Evolutionary conservation across 2,888 invertebrate species (phyloP).

Genomic region (Lissocephala sabroskyi): DNA sequence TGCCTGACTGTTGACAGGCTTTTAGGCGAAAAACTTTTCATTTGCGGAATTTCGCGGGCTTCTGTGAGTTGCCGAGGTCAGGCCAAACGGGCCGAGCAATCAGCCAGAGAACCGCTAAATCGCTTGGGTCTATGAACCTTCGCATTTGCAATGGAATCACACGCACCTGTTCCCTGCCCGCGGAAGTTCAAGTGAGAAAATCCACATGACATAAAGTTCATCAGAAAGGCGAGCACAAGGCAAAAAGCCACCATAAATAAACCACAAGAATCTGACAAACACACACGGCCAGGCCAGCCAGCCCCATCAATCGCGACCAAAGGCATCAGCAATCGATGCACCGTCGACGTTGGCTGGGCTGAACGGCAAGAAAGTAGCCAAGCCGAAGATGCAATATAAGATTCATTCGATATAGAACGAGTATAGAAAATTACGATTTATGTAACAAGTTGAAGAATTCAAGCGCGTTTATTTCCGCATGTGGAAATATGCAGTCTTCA

Average conservation of each 20-base stretch:
- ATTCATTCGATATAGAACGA: slow-evolving; percentile 53
- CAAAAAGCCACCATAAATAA: neutral
- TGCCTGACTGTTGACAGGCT: slow-evolving; percentile 1
- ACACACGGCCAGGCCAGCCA: neutral
- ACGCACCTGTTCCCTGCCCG: neutral
- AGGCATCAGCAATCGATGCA: neutral
- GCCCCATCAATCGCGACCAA: no score
- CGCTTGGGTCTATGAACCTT: slow-evolving; percentile 49
- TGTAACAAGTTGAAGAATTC: slow-evolving; percentile 61
- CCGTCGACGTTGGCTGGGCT: neutral
- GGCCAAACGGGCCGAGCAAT: no score
- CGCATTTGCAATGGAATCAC: slow-evolving; percentile 6
- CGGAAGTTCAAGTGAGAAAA: slow-evolving; percentile 50
- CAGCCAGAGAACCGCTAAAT: slow-evolving; percentile 41
- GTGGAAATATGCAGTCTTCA: slow-evolving; percentile 28
- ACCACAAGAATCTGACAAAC: neutral
- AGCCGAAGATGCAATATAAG: slow-evolving; percentile 43
- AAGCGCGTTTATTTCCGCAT: slow-evolving; percentile 59
- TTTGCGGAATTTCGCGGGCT: slow-evolving; percentile 48
- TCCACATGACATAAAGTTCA: slow-evolving; percentile 35
- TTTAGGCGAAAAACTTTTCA: neutral
- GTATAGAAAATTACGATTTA: slow-evolving; percentile 62
- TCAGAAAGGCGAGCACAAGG: neutral
- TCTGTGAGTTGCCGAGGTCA: slow-evolving; percentile 9
- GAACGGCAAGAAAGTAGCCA: slow-evolving; percentile 15